Conservation (phyloP, 2,113 vertebrate genomes). For the Mesembrinibis cayennensis region DNA sequence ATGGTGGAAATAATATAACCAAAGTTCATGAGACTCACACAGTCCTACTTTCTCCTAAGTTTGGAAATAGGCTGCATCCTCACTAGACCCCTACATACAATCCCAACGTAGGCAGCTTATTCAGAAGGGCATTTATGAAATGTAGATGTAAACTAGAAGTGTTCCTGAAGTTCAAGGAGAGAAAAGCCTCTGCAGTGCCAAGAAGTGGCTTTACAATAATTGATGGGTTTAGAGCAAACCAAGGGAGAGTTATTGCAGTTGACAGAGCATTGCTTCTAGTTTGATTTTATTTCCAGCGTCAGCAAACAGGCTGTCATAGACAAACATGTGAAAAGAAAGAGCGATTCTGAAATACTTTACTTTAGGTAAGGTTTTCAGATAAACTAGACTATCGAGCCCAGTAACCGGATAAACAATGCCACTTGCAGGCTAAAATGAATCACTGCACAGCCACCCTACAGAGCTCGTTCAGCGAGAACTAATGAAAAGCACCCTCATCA, state of each 20-base stretch:
- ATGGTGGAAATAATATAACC: not conserved
- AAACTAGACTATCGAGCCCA: too few relatives aligned
- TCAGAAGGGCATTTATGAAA: not conserved
- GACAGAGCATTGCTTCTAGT: not conserved
- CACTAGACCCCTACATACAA: not conserved
- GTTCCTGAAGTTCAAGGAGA: not conserved
- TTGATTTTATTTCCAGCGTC: not conserved
- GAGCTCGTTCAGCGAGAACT: not conserved
- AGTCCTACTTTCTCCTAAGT: not conserved
- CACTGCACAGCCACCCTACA: not conserved
- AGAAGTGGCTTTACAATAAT: not conserved
- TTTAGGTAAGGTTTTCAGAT: not conserved
- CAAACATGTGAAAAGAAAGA: not conserved
- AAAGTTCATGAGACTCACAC: not conserved
- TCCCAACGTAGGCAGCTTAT: not conserved
- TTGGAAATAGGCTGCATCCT: not conserved
- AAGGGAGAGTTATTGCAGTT: not conserved
- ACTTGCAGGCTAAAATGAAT: not conserved
- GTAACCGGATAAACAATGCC: conserved; percentile 25
- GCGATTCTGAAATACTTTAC: not conserved
- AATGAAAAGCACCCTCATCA: not conserved
- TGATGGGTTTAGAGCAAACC: not conserved
- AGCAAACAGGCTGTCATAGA: not conserved
- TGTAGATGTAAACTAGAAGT: not conserved
- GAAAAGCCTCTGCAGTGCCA: not conserved